phyloP scores from a whole-genome alignment of 30 jellyfish, hydroid and myxozoan genomes.

The Nemopilema nomurai region DNA sequence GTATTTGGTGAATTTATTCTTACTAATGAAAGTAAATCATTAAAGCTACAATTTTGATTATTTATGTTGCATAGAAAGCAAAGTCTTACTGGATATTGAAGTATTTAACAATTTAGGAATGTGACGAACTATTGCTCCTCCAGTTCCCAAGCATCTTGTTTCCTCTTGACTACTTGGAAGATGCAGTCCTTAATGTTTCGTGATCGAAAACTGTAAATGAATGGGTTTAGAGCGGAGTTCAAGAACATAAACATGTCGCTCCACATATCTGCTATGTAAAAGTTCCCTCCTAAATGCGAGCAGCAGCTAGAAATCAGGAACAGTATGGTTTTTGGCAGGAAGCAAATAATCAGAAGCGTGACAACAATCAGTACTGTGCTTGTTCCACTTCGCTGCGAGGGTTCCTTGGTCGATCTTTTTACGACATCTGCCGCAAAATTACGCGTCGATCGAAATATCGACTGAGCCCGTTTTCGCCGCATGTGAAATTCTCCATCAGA shows the following conservation, averaged over 20 bases:
- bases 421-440: constrained; percentile 31
- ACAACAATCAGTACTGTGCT: constrained; percentile 19
- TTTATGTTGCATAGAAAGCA: too few species aligned
- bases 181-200: not conserved
- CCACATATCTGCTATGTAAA: not conserved
- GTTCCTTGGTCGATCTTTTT: not conserved
- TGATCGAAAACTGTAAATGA: not conserved
- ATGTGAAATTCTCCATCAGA: not conserved
- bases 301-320: not conserved
- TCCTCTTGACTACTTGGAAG: not conserved
- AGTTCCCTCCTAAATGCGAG: not conserved
- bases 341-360: constrained; percentile 7
- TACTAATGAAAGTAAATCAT: too few species aligned
- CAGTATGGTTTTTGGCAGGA: constrained; percentile 26
- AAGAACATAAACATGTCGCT: not conserved
- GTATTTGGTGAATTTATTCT: too few species aligned
- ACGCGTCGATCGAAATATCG: not conserved
- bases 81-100: too few species aligned
- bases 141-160: not conserved
- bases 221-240: not conserved
- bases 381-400: constrained; percentile 30
- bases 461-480: not conserved
- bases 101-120: too few species aligned
- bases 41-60: too few species aligned
- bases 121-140: not conserved